phyloP scores from a whole-genome alignment of 2,888 invertebrate genomes.

The Hofmannophila pseudospretella region DNA sequence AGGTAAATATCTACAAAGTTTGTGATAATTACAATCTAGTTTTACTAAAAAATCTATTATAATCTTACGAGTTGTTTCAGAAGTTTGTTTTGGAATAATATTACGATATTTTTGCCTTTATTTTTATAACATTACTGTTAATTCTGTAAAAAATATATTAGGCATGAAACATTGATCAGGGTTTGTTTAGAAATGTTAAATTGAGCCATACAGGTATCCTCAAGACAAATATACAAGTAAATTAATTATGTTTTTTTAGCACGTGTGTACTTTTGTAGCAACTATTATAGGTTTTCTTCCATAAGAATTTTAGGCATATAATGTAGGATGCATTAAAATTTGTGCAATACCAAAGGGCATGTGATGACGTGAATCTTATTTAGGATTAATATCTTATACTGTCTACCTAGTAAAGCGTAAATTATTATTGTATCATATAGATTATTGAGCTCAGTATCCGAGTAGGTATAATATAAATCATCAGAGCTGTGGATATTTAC shows the following conservation, averaged over 20 bases:
- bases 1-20: conserved; percentile 61
- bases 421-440: conserved; percentile 63
- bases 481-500: conserved; percentile 12
- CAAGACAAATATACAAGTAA: no score
- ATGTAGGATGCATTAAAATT: conserved; percentile 20
- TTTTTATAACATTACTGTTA: not conserved
- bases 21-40: conserved; percentile 36
- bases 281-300: no score
- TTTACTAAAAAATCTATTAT: conserved; percentile 17
- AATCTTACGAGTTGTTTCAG: conserved; percentile 4
- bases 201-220: no score
- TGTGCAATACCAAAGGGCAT: conserved; percentile 55
- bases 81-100: conserved; percentile 6
- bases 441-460: conserved; percentile 37
- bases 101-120: conserved; percentile 6
- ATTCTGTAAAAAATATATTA: not conserved
- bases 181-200: no score
- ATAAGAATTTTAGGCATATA: conserved; percentile 1
- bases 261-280: no score
- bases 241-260: no score
- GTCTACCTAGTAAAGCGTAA: conserved; percentile 67
- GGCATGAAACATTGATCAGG: not conserved
- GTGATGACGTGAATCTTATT: conserved; percentile 23
- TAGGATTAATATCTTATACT: conserved; percentile 20
- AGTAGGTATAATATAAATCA: no score